Evolutionary conservation across 2,888 invertebrate genomes (phyloP).

Genomic region (Chrysotoxum bicinctum): DNA sequence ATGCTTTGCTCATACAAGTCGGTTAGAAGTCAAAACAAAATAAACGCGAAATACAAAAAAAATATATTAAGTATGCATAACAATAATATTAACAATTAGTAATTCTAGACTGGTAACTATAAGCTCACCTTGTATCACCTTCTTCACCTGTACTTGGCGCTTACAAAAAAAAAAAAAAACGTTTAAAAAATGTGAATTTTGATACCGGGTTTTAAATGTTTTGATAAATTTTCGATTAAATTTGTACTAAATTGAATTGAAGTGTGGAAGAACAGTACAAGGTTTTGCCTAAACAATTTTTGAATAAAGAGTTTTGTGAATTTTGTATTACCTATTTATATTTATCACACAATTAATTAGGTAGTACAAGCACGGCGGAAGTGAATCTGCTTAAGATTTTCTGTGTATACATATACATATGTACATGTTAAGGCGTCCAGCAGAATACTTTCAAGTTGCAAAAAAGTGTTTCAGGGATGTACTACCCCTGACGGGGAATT

Average conservation of each 20-base stretch:
- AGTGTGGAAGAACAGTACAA: too few species aligned
- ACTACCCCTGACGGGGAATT: too few species aligned
- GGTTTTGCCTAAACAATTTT: too few species aligned
- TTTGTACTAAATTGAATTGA: background rate
- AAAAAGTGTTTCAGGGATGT: too few species aligned
- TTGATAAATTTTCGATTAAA: background rate
- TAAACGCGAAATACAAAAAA: background rate
- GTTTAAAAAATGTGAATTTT: background rate
- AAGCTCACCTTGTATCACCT: slow-evolving; percentile 14
- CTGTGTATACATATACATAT: too few species aligned
- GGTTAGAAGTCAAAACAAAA: background rate
- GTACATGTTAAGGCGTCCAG: too few species aligned
- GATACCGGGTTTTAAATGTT: background rate
- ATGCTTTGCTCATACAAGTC: slow-evolving; percentile 32
- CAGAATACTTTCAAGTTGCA: too few species aligned
- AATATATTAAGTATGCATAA: background rate
- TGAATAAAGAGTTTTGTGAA: too few species aligned
- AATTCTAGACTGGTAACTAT: slow-evolving; percentile 34
- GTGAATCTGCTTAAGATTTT: too few species aligned
- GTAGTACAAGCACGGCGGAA: too few species aligned
- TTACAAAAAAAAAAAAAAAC: background rate
- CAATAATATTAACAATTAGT: slow-evolving; percentile 20
- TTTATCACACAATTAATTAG: too few species aligned
- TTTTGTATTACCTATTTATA: too few species aligned
- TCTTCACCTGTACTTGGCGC: background rate